Conservation (phyloP, 2,888 invertebrate species). For the Archips crataeganus region DNA sequence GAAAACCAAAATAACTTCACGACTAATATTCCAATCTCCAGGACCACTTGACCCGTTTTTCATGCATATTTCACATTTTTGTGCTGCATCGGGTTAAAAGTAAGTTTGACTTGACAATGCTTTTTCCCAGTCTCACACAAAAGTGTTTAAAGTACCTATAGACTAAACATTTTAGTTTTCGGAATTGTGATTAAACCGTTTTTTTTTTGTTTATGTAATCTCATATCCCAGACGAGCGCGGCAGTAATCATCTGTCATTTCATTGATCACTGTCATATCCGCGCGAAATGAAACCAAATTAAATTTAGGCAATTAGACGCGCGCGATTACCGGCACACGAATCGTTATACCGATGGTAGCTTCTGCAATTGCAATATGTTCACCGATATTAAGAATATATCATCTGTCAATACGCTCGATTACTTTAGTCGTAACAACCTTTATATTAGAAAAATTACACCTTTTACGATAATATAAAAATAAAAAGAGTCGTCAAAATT, state of each 20-base stretch:
- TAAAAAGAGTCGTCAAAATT: too few species aligned
- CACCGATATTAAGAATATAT: background rate
- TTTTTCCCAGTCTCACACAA: background rate
- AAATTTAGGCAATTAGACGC: slow-evolving; percentile 4
- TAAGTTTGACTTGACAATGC: background rate
- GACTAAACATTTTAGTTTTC: slow-evolving; percentile 10
- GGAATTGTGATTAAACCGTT: background rate
- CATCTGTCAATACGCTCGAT: too few species aligned
- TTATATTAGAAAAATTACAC: too few species aligned
- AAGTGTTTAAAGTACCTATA: background rate
- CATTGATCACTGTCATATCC: slow-evolving; percentile 17
- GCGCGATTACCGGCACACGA: slow-evolving; percentile 4
- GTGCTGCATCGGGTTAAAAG: slow-evolving; percentile 23
- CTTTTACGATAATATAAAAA: too few species aligned
- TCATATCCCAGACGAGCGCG: background rate
- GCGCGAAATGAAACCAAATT: slow-evolving; percentile 28
- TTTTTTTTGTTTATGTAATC: slow-evolving; percentile 7
- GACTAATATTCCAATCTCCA: slow-evolving; percentile 25
- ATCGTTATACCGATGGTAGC: background rate
- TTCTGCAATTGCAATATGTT: background rate
- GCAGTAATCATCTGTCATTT: slow-evolving; percentile 14
- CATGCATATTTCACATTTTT: slow-evolving; percentile 35
- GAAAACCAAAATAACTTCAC: slow-evolving; percentile 33
- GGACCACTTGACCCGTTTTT: slow-evolving; percentile 37
- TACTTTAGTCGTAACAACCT: too few species aligned